Evolutionary conservation across 2,888 invertebrate genomes (phyloP).

Genomic region (Blera fallax): DNA sequence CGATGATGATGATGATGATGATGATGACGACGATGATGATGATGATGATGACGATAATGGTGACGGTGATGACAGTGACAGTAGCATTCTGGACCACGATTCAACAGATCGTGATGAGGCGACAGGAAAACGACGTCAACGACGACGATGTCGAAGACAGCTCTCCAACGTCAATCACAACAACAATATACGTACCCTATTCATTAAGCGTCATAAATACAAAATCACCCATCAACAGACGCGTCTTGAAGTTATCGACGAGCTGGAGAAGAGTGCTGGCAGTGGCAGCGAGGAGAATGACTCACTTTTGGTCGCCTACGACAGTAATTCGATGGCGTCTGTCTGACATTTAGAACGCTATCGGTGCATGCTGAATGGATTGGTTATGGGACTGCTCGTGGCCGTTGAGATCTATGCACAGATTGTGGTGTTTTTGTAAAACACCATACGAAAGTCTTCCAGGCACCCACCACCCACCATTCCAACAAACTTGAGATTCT

Average conservation of each 20-base stretch:
- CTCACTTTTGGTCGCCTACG: constrained; percentile 81
- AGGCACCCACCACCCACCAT: constrained; percentile 8
- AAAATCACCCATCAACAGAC: constrained; percentile 79
- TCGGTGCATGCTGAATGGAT: constrained; percentile 79
- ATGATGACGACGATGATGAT: constrained; percentile 75
- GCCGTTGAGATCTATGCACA: constrained; percentile 81
- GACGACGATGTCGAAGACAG: constrained; percentile 45
- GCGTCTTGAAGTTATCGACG: constrained; percentile 80
- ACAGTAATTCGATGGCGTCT: constrained; percentile 81
- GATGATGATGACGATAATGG: constrained; percentile 64
- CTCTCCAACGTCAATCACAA: constrained; percentile 72
- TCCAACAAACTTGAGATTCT: not conserved
- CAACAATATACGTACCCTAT: constrained; percentile 79
- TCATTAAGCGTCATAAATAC: constrained; percentile 80
- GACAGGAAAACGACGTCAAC: constrained; percentile 35
- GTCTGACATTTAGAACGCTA: constrained; percentile 82
- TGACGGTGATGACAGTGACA: constrained; percentile 77
- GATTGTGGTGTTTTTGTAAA: constrained; percentile 79
- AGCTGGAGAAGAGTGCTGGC: constrained; percentile 80
- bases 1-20: constrained; percentile 77
- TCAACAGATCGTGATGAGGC: not conserved
- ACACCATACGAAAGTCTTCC: constrained; percentile 44
- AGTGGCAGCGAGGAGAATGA: constrained; percentile 82
- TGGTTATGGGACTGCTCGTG: constrained; percentile 80
- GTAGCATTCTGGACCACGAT: constrained; percentile 77